Conservation (phyloP, 2,113 vertebrate genomes). For the Poeciliopsis retropinna region DNA sequence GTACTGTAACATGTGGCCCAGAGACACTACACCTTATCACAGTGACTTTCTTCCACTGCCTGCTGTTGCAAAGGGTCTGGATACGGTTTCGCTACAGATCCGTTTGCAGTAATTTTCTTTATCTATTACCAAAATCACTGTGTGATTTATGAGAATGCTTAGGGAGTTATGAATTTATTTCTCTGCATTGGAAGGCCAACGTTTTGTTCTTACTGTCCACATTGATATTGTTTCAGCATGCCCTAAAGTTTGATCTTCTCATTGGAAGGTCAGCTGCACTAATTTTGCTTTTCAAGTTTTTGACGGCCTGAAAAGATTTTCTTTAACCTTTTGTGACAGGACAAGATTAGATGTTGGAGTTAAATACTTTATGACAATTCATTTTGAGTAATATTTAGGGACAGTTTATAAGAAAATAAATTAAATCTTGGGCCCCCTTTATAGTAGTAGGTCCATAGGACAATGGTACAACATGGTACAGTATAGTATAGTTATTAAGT, state of each 20-base stretch:
- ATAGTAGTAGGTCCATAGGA: too few species aligned
- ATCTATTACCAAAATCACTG: conserved; percentile 26
- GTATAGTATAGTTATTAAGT: too few species aligned
- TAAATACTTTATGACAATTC: neutral
- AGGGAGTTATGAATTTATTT: conserved; percentile 15
- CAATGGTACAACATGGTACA: too few species aligned
- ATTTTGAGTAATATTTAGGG: neutral
- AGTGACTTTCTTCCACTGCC: conserved; percentile 50
- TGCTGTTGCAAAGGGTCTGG: conserved; percentile 29
- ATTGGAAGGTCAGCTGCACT: neutral
- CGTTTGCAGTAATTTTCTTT: conserved; percentile 32
- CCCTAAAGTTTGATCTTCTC: neutral
- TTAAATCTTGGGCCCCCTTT: too few species aligned
- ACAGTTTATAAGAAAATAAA: too few species aligned
- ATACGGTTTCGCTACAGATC: conserved; percentile 43
- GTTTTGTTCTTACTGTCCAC: conserved; percentile 23
- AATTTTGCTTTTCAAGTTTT: neutral
- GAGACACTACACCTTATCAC: conserved; percentile 66
- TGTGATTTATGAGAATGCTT: conserved; percentile 42
- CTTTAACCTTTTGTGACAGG: neutral
- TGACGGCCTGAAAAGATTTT: neutral
- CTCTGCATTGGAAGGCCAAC: conserved; percentile 10
- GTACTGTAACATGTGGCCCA: conserved; percentile 61
- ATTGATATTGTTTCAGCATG: neutral
- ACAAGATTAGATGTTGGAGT: neutral